phyloP scores from a whole-genome alignment of 2,797 vertebrate genomes.

The Acanthurus tractus region DNA sequence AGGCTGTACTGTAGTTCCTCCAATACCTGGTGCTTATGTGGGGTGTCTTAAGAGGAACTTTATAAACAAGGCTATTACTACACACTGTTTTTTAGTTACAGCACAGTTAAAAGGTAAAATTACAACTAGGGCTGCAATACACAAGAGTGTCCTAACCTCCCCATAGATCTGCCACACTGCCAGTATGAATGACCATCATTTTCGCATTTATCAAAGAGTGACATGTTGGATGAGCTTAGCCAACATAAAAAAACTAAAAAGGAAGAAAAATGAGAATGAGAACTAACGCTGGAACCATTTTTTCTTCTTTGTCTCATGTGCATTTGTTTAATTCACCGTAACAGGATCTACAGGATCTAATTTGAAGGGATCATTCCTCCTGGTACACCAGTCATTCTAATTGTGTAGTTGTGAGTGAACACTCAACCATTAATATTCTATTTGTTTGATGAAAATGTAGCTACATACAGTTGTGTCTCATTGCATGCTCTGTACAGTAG shows the following conservation, averaged over 20 bases:
- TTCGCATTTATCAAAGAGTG: slow-evolving; percentile 6
- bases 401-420: slow-evolving; percentile 23
- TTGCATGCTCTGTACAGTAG: slow-evolving; percentile 69
- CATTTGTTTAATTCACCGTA: slow-evolving; percentile 11
- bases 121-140: slow-evolving; percentile 38
- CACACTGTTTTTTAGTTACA: slow-evolving; percentile 28
- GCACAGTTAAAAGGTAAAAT: slow-evolving; percentile 17
- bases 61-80: slow-evolving; percentile 15
- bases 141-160: slow-evolving; percentile 12
- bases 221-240: background rate
- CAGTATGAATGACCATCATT: slow-evolving; percentile 19
- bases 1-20: slow-evolving; percentile 64
- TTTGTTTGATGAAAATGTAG: slow-evolving; percentile 54
- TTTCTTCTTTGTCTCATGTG: slow-evolving; percentile 24
- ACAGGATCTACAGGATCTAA: background rate
- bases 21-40: slow-evolving; percentile 63
- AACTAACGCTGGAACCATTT: slow-evolving; percentile 9
- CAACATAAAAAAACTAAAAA: background rate
- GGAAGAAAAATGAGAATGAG: background rate
- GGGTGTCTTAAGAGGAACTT: slow-evolving; percentile 28
- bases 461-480: slow-evolving; percentile 35
- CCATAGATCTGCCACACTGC: slow-evolving; percentile 14
- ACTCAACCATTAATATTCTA: slow-evolving; percentile 33
- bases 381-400: slow-evolving; percentile 30
- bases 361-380: slow-evolving; percentile 20